Evolutionary conservation across 2,888 invertebrate genomes (phyloP), one percentile per base, ranked within the genome.

Genomic region (Ophioninae sp.): DNA sequence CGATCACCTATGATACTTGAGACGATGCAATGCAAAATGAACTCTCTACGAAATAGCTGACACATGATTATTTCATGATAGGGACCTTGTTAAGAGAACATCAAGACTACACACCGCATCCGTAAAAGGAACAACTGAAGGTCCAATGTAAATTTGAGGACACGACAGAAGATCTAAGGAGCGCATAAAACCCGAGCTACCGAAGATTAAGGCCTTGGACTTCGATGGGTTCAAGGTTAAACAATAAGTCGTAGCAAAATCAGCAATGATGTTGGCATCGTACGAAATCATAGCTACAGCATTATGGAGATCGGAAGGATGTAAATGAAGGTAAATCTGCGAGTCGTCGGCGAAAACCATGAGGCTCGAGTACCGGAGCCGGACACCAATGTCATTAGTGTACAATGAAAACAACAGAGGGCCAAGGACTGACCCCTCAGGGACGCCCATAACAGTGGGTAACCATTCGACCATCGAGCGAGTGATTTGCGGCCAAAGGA

Each of bases 271-370:
- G 1, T 37, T 30, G 0, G 64, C 81, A 7, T 64, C 70, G 6
- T 21, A 0, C 7, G 5, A 21, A 0, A 75, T 37, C n/a, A 3
- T 50, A 5, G 20, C 5, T 0, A 75, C 13, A 0, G 57, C 69
- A 3, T 59, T 6, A 2, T 0, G 1, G 2, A 41, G 8, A 21
- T 61, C 62, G 1, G 62, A 23, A 0, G 57, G 37, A 56, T 17
- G 39, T 2, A 69, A 65, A 0, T 2, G 17, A 0, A 65, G 44
- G 13, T 72, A 50, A 0, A 77, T 76, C n/a, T 81, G 44, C 0
- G 72, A 50, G 13, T 77, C 59, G 21, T 77, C 76, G 8, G 68
- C 50, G 6, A 69, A 77, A 1, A 61, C 20, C n/a, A 77, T n/a
- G 6, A 69, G 50, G 0, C 21, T 30, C 10, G 44, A 70, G 21